Conservation (phyloP, 2,888 invertebrate species). For the Tryphoninae sp. region DNA sequence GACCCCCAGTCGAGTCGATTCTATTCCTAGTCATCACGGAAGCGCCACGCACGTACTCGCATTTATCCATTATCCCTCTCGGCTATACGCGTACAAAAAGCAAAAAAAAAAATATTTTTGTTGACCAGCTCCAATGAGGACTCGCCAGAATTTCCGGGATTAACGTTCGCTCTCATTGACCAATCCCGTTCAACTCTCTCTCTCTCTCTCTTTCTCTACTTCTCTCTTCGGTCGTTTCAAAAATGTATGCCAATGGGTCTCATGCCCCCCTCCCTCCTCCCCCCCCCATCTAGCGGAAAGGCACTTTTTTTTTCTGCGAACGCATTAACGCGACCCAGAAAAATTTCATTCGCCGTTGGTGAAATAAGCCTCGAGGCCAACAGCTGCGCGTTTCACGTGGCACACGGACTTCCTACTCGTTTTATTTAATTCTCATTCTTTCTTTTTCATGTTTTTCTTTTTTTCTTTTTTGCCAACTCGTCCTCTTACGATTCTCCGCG, state of each 20-base stretch:
- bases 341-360: conserved; percentile 61
- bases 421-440: conserved; percentile 36
- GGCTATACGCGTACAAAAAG: conserved; percentile 9
- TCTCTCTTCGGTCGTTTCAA: background rate
- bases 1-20: conserved; percentile 69
- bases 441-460: conserved; percentile 48
- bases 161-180: conserved; percentile 61
- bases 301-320: conserved; percentile 42
- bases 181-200: conserved; percentile 59
- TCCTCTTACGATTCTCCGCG: conserved; percentile 29
- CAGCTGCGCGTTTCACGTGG: conserved; percentile 65
- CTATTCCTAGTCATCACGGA: conserved; percentile 47
- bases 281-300: background rate
- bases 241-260: conserved; percentile 41
- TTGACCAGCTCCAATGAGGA: conserved; percentile 63
- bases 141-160: conserved; percentile 71
- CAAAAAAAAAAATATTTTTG: background rate
- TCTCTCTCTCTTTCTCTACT: no score
- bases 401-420: conserved; percentile 65
- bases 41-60: conserved; percentile 26
- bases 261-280: background rate
- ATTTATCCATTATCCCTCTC: background rate
- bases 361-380: conserved; percentile 56
- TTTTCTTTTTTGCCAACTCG: conserved; percentile 51
- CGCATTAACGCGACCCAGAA: conserved; percentile 64